Evolutionary conservation across 2,797 vertebrate genomes (phyloP), one percentile per base, ranked within the genome.

Genomic region (Falco columbarius): DNA sequence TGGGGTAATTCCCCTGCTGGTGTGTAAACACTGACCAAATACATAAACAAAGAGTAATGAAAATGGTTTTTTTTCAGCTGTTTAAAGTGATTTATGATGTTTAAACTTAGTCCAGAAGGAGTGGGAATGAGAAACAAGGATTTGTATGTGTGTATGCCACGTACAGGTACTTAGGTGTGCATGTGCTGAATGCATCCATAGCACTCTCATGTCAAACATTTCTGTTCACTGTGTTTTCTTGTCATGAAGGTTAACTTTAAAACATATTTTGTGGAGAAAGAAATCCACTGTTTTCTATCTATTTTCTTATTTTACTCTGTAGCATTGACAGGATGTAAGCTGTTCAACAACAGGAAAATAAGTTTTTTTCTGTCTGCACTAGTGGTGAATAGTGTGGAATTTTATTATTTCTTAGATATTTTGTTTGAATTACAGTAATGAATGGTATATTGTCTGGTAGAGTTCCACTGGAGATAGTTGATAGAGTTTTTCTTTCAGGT

Each of bases 51-150:
- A 44, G 22, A 79, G 83, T 27, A 93, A 94, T 84, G 14, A 10
- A 86, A 32, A 58, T 32, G 38, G 5, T 5, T 34, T 77, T 84
- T 93, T 94, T 54, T 38, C 26, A 86, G 10, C 42, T 79, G 5
- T 83, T 91, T 44, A 27, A 81, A 70, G 38, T 83, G 56, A 91
- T 96, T 95, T 80, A 92, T 79, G 34, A 63, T 32, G 40, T 62
- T 56, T 34, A 93, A 95, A 86, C 74, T 30, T 79, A 86, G 74
- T 93, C 32, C n/a, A 79, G 82, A 85, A 89, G 44, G 18, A 12
- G 10, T 86, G 55, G 14, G 40, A 95, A 87, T 52, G 47, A 73
- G 14, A 82, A 80, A n/a, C 20, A 74, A 89, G 68, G 47, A 42
- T 84, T 80, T 74, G 19, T 30, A 13, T 49, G 61, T 46, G 51